Percentiles rank a stretch among this genome's conserved stretches.
phyloP scores from a whole-genome alignment of 2,888 invertebrate species.

The Himalopsyche tibetana region DNA sequence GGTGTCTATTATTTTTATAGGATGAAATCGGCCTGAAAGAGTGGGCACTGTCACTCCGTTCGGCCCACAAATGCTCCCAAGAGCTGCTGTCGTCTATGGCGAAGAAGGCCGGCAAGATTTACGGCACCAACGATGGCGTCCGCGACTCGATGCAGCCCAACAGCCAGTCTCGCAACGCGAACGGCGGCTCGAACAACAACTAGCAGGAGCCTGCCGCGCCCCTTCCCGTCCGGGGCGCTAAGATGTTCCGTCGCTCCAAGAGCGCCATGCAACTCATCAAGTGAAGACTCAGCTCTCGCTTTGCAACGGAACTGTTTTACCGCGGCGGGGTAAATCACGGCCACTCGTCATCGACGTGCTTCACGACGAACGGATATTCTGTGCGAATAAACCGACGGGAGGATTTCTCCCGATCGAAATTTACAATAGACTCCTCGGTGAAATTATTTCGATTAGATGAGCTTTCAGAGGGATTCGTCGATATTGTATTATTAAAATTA shows the following conservation, averaged over 20 bases:
- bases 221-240: slow-evolving; percentile 74
- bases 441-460: not conserved
- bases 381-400: not conserved
- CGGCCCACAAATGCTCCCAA: slow-evolving; percentile 96
- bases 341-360: not conserved
- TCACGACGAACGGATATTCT: not conserved
- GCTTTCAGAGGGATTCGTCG: not conserved
- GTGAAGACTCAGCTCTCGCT: slow-evolving; percentile 68
- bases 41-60: slow-evolving; percentile 96
- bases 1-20: slow-evolving; percentile 72
- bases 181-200: slow-evolving; percentile 73
- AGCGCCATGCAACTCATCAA: slow-evolving; percentile 78
- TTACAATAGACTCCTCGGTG: slow-evolving; percentile 6
- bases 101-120: slow-evolving; percentile 98
- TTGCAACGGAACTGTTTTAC: slow-evolving; percentile 28
- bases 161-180: slow-evolving; percentile 68
- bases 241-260: slow-evolving; percentile 78
- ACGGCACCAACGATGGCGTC: slow-evolving; percentile 84
- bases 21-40: slow-evolving; percentile 99
- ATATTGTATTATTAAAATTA: slow-evolving; percentile 14
- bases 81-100: slow-evolving; percentile 98
- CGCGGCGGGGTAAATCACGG: slow-evolving; percentile 41
- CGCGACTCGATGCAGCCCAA: slow-evolving; percentile 55
- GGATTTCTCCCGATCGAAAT: not conserved
- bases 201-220: slow-evolving; percentile 76